These are phyloP conservation scores for Heterodera schachtii DNA, from an alignment of 1,140 invertebrate species.

Conservation along the genomic window DNA sequence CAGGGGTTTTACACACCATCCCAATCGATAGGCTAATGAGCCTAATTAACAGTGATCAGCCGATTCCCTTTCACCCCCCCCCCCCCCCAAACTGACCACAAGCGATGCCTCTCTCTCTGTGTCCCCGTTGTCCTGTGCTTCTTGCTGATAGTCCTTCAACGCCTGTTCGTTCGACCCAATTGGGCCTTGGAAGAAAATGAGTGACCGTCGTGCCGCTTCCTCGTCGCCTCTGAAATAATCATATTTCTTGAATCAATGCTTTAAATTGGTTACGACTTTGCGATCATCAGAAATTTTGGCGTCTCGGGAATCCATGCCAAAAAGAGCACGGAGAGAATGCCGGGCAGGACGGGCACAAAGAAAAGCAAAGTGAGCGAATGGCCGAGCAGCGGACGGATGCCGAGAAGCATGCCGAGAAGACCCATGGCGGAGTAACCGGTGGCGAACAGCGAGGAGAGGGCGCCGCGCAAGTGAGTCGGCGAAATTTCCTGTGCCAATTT, in stretches of 20 bases:
- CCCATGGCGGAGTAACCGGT: slow-evolving; percentile 61
- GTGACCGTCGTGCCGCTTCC: slow-evolving; percentile 41
- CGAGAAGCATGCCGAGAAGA: slow-evolving; percentile 58
- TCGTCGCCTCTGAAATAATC: slow-evolving; percentile 38
- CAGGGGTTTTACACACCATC: too few relatives aligned
- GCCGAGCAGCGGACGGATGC: slow-evolving; percentile 52
- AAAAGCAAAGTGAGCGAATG: slow-evolving; percentile 56
- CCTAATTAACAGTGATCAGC: background rate
- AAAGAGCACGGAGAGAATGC: slow-evolving; percentile 54
- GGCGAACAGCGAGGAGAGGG: slow-evolving; percentile 54
- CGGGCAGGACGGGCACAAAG: slow-evolving; percentile 56
- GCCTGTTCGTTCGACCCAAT: slow-evolving; percentile 31
- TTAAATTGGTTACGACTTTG: slow-evolving; percentile 40
- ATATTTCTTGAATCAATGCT: slow-evolving; percentile 12
- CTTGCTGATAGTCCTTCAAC: slow-evolving; percentile 44
- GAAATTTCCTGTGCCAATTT: slow-evolving; percentile 51
- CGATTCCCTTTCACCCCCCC: too few relatives aligned
- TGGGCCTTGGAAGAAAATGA: slow-evolving; percentile 56
- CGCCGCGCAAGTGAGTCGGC: slow-evolving; percentile 58
- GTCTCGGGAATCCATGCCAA: slow-evolving; percentile 57
- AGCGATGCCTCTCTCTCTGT: slow-evolving; percentile 25
- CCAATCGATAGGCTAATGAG: background rate
- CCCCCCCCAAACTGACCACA: slow-evolving; percentile 12
- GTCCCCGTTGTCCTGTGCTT: slow-evolving; percentile 33
- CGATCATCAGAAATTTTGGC: slow-evolving; percentile 58